Conservation (phyloP, 1,140 invertebrate species). For the Myzus persicae region DNA sequence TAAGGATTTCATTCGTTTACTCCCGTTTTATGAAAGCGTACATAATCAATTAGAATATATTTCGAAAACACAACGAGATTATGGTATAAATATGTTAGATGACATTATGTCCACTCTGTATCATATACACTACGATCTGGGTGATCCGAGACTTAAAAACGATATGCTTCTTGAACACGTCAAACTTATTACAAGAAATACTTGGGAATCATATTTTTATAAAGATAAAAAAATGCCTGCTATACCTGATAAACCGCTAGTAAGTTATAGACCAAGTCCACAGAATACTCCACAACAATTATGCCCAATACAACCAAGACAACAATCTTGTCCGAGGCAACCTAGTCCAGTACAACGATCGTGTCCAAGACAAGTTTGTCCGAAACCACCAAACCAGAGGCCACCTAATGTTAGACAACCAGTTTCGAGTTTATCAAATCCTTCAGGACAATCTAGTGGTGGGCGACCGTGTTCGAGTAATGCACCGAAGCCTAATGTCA, state of each 20-base stretch:
- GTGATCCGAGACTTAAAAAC: constrained; percentile 27
- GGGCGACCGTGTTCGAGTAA: too few species aligned
- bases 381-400: neutral
- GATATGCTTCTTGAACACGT: constrained; percentile 33
- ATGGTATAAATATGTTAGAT: constrained; percentile 40
- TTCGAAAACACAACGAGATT: constrained; percentile 2
- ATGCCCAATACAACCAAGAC: too few species aligned
- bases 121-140: constrained; percentile 44
- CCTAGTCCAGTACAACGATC: neutral
- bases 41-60: constrained; percentile 39
- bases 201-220: constrained; percentile 41
- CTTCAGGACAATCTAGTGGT: too few species aligned
- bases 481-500: neutral
- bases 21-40: constrained; percentile 27
- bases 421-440: too few species aligned
- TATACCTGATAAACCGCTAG: neutral
- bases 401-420: neutral
- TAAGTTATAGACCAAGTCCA: neutral
- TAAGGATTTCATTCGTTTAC: constrained; percentile 22
- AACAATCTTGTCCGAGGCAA: neutral
- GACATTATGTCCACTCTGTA: constrained; percentile 13
- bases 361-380: neutral
- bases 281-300: neutral
- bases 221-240: constrained; percentile 5
- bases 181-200: constrained; percentile 34